A percentile compares a stretch with the other conserved stretches of the same genome.
Evolutionary conservation across 2,113 vertebrate species (phyloP).

Genomic region (Zosterops japonicus): DNA sequence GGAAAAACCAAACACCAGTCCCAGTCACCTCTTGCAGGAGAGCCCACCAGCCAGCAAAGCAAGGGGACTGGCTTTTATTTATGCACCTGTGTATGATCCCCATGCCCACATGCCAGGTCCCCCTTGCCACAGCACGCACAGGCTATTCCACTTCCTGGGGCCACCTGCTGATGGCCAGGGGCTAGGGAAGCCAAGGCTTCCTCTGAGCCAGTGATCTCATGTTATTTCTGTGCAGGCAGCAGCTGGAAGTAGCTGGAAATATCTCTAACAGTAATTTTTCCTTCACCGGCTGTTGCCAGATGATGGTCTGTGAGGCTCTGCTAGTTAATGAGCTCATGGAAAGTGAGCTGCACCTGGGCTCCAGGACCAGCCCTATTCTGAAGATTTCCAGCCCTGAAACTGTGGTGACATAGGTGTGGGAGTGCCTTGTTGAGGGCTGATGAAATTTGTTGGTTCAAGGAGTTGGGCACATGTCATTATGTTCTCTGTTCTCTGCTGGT

Average conservation of each 20-base stretch:
- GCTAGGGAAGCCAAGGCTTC: constrained; percentile 20
- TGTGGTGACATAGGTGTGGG: background rate
- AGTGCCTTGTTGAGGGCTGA: background rate
- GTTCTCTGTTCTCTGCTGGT: background rate
- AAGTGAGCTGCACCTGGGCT: constrained; percentile 20
- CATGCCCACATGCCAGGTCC: background rate
- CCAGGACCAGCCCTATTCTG: background rate
- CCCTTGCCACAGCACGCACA: background rate
- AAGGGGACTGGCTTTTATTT: background rate
- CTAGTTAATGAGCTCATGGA: constrained; percentile 26
- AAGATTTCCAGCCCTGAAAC: background rate
- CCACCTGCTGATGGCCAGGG: constrained; percentile 35
- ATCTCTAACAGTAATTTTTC: constrained; percentile 50
- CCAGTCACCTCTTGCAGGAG: constrained; percentile 1
- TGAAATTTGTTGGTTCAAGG: background rate
- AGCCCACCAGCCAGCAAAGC: constrained; percentile 7
- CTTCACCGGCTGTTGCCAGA: background rate
- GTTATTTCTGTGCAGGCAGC: constrained; percentile 34
- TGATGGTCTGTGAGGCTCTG: background rate
- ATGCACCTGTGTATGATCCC: background rate
- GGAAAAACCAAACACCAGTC: constrained; percentile 22
- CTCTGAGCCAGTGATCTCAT: constrained; percentile 41
- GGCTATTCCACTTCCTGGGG: background rate
- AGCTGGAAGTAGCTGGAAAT: constrained; percentile 66
- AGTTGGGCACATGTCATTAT: background rate